Conservation (phyloP, 2,113 vertebrate species). For the Erythrolamprus reginae region DNA sequence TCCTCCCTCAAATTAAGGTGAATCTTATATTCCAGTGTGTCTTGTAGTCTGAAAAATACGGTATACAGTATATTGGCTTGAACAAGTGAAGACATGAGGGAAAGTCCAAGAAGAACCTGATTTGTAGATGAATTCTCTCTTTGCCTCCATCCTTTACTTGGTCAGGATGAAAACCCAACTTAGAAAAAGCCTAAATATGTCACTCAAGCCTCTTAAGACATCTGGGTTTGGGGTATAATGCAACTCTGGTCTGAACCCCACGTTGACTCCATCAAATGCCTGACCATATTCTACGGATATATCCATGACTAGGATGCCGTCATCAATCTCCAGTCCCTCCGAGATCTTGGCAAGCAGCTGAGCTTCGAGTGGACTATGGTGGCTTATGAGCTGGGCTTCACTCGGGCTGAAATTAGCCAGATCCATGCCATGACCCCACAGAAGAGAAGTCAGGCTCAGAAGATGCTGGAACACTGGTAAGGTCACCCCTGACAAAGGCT, state of each 20-base stretch:
- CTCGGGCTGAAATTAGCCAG: constrained; percentile 62
- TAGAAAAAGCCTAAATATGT: no score
- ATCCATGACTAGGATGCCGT: constrained; percentile 70
- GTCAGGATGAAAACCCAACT: no score
- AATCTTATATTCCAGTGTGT: no score
- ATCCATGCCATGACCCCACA: constrained; percentile 67
- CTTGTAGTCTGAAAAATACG: no score
- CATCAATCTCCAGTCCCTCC: constrained; percentile 72
- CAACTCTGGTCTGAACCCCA: not conserved
- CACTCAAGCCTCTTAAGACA: no score
- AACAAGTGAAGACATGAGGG: no score
- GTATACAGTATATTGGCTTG: no score
- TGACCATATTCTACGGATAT: not conserved
- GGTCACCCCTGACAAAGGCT: not conserved
- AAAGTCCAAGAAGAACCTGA: no score
- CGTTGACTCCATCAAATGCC: not conserved
- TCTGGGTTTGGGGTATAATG: not conserved
- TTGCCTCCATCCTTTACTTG: no score
- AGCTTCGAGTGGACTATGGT: constrained; percentile 75
- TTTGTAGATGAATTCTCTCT: no score
- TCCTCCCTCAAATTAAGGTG: no score
- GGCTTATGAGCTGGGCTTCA: constrained; percentile 73
- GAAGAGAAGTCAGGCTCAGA: constrained; percentile 69
- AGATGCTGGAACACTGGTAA: constrained; percentile 76
- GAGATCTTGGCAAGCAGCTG: constrained; percentile 69